Evolutionary conservation across 2,888 invertebrate species (phyloP).

Genomic region (Eugnorisma glareosa): DNA sequence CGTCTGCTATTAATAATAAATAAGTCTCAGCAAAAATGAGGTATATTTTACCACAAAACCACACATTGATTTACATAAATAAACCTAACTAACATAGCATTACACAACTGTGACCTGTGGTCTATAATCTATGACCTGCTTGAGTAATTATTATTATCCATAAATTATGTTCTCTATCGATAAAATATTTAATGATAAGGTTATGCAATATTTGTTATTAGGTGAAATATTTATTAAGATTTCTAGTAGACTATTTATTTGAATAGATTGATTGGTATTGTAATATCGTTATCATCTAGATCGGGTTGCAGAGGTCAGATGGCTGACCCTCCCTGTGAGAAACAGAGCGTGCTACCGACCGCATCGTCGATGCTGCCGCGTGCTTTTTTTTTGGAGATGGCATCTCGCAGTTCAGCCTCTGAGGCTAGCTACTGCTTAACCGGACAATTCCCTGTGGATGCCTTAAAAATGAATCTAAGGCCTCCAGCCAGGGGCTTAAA

Average conservation of each 20-base stretch:
- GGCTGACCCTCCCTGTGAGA: not conserved
- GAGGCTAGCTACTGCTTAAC: too few species aligned
- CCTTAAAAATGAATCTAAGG: too few species aligned
- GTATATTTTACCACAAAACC: not conserved
- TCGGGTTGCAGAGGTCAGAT: not conserved
- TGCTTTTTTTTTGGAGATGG: too few species aligned
- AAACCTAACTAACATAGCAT: constrained; percentile 10
- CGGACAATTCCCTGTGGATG: too few species aligned
- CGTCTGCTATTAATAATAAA: too few species aligned
- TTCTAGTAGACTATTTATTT: constrained; percentile 13
- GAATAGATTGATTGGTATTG: constrained; percentile 5
- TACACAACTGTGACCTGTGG: constrained; percentile 32
- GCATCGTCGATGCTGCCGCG: not conserved
- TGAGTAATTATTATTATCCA: constrained; percentile 7
- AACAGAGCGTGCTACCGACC: not conserved
- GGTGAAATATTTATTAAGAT: constrained; percentile 3
- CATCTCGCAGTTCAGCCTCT: too few species aligned
- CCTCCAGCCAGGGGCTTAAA: too few species aligned
- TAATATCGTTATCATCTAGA: not conserved
- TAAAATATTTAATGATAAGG: constrained; percentile 15
- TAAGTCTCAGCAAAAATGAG: not conserved
- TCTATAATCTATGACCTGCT: constrained; percentile 25
- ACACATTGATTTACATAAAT: constrained; percentile 32
- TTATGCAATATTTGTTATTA: constrained; percentile 32
- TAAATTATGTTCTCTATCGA: constrained; percentile 21